Evolutionary conservation across 2,888 invertebrate species (phyloP).

Genomic region (Cataglyphis rosenhaueri): DNA sequence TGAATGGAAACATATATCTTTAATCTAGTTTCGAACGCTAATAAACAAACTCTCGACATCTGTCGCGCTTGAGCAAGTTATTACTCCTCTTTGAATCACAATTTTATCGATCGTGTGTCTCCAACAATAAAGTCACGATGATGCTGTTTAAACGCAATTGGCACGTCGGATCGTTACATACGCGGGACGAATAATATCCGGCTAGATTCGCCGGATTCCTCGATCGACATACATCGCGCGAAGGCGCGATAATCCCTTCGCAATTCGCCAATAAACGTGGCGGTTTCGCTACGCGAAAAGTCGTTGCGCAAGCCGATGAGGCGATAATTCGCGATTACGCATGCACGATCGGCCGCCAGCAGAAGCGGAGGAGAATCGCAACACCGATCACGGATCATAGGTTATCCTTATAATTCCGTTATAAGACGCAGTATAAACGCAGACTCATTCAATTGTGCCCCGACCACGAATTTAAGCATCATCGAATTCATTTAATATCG

Average conservation of each 20-base stretch:
- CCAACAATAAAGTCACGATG: neutral
- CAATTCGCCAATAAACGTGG: slow-evolving; percentile 24
- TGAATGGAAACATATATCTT: neutral
- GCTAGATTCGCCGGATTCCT: slow-evolving; percentile 15
- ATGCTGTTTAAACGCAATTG: slow-evolving; percentile 1
- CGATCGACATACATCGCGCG: neutral
- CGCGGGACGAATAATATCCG: slow-evolving; percentile 2
- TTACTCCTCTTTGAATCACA: neutral
- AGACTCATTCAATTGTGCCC: slow-evolving; percentile 1
- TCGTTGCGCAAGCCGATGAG: slow-evolving; percentile 70
- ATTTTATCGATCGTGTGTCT: neutral
- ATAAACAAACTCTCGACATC: neutral
- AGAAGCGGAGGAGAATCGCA: slow-evolving; percentile 64
- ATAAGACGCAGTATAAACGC: slow-evolving; percentile 63
- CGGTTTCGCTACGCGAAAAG: slow-evolving; percentile 51
- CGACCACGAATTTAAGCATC: neutral
- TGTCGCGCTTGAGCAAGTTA: neutral
- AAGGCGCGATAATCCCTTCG: slow-evolving; percentile 25
- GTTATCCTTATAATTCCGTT: slow-evolving; percentile 70
- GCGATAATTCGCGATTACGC: slow-evolving; percentile 79
- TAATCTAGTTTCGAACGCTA: neutral
- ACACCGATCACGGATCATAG: slow-evolving; percentile 73
- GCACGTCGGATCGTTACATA: slow-evolving; percentile 8
- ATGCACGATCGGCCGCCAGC: slow-evolving; percentile 71
- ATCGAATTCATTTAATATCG: neutral